A percentile compares a stretch with the other conserved stretches of the same genome.
phyloP scores from a whole-genome alignment of 1,140 invertebrate species.

The Theocolax elegans region DNA sequence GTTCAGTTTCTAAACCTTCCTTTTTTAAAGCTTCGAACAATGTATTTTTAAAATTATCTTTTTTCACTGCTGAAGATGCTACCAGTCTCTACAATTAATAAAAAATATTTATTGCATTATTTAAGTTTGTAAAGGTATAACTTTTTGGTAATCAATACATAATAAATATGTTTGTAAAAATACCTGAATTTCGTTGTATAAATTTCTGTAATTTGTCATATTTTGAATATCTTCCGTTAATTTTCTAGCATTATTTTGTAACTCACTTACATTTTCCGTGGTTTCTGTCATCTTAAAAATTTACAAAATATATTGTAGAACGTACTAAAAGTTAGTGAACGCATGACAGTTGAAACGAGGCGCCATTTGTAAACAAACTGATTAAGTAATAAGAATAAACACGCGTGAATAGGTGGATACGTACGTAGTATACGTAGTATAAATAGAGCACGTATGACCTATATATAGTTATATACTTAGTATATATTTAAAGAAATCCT shows the following conservation, averaged over 20 bases:
- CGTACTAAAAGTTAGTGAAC: no score
- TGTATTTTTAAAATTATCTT: constrained; percentile 81
- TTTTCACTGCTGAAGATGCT: constrained; percentile 76
- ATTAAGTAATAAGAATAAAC: not conserved
- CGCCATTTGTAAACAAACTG: constrained; percentile 66
- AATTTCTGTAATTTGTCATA: constrained; percentile 72
- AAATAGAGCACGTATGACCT: no score
- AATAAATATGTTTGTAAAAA: not conserved
- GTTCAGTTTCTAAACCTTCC: constrained; percentile 81
- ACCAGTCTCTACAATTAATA: constrained; percentile 73
- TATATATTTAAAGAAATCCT: no score
- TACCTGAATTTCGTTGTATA: constrained; percentile 75
- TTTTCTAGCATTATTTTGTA: constrained; percentile 73
- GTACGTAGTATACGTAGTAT: no score
- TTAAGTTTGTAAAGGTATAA: no score
- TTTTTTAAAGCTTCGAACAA: constrained; percentile 78
- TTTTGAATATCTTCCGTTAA: constrained; percentile 73
- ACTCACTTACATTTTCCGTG: constrained; percentile 63
- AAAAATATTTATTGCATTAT: not conserved
- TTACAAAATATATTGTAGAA: no score
- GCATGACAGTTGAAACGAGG: not conserved
- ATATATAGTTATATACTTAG: no score
- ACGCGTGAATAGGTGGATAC: not conserved
- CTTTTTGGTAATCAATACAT: not conserved
- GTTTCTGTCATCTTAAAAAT: constrained; percentile 9